Conservation (phyloP, 2,797 vertebrate species). For the Astyanax mexicanus region DNA sequence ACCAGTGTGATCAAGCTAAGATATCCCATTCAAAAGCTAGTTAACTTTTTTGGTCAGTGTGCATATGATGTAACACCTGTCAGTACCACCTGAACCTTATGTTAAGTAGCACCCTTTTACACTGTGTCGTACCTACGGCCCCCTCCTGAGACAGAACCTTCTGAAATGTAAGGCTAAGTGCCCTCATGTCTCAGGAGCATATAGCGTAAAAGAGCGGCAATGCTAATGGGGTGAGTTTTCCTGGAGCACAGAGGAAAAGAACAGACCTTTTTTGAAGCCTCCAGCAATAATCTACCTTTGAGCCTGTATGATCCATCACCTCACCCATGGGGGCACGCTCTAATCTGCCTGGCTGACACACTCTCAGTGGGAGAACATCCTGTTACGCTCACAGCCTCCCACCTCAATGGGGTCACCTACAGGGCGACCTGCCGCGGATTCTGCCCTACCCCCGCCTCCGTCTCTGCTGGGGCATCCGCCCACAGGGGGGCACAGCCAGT, state of each 20-base stretch:
- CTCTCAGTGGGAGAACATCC: conserved; percentile 29
- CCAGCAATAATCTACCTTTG: conserved; percentile 36
- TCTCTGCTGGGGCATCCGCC: conserved; percentile 4
- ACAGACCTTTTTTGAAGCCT: conserved; percentile 37
- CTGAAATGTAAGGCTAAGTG: not conserved
- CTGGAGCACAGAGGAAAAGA: not conserved
- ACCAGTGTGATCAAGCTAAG: no score
- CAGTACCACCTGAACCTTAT: not conserved
- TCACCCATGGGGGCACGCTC: conserved; percentile 27
- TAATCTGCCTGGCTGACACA: conserved; percentile 35
- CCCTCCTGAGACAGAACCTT: conserved; percentile 2
- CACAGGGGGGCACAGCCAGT: not conserved
- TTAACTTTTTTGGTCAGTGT: no score
- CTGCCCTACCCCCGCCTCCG: conserved; percentile 1
- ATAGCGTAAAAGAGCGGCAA: conserved; percentile 7
- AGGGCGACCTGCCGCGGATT: conserved; percentile 29
- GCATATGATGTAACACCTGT: not conserved
- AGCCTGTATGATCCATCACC: conserved; percentile 42
- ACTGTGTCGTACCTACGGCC: not conserved
- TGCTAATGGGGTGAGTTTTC: conserved; percentile 29
- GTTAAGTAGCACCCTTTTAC: not conserved
- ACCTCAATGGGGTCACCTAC: conserved; percentile 31
- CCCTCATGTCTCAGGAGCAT: not conserved
- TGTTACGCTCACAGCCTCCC: conserved; percentile 13
- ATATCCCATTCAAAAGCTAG: no score